A percentile compares a stretch with the other conserved stretches of the same genome.
phyloP scores from a whole-genome alignment of 2,888 invertebrate species.

The Gymnocheta viridis region DNA sequence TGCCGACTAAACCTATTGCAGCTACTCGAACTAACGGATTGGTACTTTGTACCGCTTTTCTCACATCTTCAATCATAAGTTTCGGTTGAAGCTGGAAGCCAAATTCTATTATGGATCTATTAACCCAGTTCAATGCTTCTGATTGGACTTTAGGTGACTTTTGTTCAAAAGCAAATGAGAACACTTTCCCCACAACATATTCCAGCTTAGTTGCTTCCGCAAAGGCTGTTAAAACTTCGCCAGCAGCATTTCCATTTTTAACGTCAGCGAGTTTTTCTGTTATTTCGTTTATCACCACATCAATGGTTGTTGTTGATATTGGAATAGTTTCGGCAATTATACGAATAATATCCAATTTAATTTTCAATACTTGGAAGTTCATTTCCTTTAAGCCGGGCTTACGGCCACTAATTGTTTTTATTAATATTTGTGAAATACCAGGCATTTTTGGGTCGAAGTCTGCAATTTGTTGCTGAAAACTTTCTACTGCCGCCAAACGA shows the following conservation, averaged over 20 bases:
- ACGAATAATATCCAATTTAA: conserved; percentile 90
- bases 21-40: conserved; percentile 92
- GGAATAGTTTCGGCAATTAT: conserved; percentile 89
- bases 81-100: conserved; percentile 91
- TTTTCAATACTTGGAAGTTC: conserved; percentile 94
- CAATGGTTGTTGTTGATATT: conserved; percentile 88
- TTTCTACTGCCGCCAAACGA: conserved; percentile 89
- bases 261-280: conserved; percentile 93
- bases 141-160: conserved; percentile 96
- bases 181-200: conserved; percentile 87
- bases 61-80: conserved; percentile 88
- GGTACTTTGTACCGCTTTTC: conserved; percentile 92
- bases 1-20: conserved; percentile 86
- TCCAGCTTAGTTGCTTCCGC: conserved; percentile 91
- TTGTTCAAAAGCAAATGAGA: conserved; percentile 91
- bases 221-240: conserved; percentile 86
- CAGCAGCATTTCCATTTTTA: conserved; percentile 88
- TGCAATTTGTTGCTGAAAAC: conserved; percentile 85
- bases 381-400: conserved; percentile 94
- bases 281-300: conserved; percentile 89
- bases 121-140: conserved; percentile 91
- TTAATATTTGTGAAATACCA: conserved; percentile 87
- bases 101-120: conserved; percentile 91
- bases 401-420: conserved; percentile 87
- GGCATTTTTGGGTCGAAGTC: conserved; percentile 85